phyloP scores from a whole-genome alignment of 2,797 vertebrate genomes.

The Typhlichthys subterraneus region DNA sequence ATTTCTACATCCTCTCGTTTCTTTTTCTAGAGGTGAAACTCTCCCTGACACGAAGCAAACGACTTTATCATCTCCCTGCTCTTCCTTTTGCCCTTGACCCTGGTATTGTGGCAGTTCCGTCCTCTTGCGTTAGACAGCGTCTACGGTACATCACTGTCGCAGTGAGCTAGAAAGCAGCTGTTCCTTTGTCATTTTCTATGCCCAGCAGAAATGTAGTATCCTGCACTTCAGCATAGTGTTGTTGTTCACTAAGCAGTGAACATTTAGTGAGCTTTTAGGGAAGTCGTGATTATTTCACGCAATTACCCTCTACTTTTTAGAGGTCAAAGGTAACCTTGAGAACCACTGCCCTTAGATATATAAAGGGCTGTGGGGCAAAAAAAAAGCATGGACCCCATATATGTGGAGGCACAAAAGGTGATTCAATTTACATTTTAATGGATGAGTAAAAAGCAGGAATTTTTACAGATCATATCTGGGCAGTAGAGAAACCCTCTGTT shows the following conservation, averaged over 20 bases:
- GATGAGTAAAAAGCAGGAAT: no score
- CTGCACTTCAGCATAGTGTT: not conserved
- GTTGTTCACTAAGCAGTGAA: not conserved
- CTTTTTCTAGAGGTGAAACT: slow-evolving; percentile 45
- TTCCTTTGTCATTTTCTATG: slow-evolving; percentile 24
- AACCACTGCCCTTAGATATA: not conserved
- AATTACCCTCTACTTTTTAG: no score
- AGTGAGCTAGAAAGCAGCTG: slow-evolving; percentile 58
- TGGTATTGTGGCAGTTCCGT: slow-evolving; percentile 35
- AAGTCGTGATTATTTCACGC: no score
- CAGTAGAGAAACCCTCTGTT: slow-evolving; percentile 1
- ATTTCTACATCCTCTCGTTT: slow-evolving; percentile 50
- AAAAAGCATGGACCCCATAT: no score
- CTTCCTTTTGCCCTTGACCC: slow-evolving; percentile 47
- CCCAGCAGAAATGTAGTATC: slow-evolving; percentile 22
- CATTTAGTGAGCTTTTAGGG: no score
- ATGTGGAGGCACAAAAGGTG: no score
- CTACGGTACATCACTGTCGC: slow-evolving; percentile 43
- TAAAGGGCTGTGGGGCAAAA: not conserved
- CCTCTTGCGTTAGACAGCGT: slow-evolving; percentile 20
- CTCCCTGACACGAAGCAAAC: slow-evolving; percentile 67
- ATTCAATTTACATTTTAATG: no score
- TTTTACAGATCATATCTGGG: slow-evolving; percentile 7
- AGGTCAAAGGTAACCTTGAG: no score
- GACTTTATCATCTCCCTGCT: slow-evolving; percentile 51